Conservation (phyloP, 2,888 invertebrate genomes). For the Brenthis ino region DNA sequence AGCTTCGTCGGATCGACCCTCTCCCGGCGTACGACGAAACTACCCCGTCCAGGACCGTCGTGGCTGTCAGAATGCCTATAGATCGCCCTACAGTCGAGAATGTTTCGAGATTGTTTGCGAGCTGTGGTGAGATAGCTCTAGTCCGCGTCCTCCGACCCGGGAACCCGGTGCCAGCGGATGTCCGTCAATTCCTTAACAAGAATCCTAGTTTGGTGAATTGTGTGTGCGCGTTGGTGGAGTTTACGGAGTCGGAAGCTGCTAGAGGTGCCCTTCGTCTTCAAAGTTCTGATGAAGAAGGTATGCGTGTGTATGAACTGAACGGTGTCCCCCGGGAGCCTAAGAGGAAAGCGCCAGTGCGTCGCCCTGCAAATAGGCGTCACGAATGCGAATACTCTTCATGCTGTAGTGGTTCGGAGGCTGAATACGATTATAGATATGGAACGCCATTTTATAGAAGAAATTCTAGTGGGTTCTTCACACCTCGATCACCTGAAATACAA, state of each 20-base stretch:
- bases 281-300: constrained; percentile 80
- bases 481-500: constrained; percentile 80
- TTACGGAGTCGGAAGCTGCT: constrained; percentile 93
- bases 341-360: constrained; percentile 86
- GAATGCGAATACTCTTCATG: constrained; percentile 84
- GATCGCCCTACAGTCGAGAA: constrained; percentile 93
- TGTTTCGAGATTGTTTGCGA: constrained; percentile 94
- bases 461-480: constrained; percentile 74
- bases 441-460: constrained; percentile 72
- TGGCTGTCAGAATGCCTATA: constrained; percentile 92
- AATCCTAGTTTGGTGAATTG: constrained; percentile 93
- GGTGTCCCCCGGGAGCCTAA: constrained; percentile 88
- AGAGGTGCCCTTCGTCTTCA: constrained; percentile 89
- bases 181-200: constrained; percentile 94
- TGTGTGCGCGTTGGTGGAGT: constrained; percentile 95
- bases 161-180: constrained; percentile 94
- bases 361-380: constrained; percentile 83
- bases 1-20: constrained; percentile 91
- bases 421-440: constrained; percentile 74
- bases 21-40: constrained; percentile 96
- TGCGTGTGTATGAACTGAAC: constrained; percentile 90
- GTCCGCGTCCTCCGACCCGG: constrained; percentile 94
- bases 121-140: constrained; percentile 94
- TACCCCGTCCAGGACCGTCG: constrained; percentile 94
- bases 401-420: constrained; percentile 78